These are phyloP conservation scores for Anableps anableps DNA, from an alignment of 2,797 vertebrate species.

Conservation along the genomic window DNA sequence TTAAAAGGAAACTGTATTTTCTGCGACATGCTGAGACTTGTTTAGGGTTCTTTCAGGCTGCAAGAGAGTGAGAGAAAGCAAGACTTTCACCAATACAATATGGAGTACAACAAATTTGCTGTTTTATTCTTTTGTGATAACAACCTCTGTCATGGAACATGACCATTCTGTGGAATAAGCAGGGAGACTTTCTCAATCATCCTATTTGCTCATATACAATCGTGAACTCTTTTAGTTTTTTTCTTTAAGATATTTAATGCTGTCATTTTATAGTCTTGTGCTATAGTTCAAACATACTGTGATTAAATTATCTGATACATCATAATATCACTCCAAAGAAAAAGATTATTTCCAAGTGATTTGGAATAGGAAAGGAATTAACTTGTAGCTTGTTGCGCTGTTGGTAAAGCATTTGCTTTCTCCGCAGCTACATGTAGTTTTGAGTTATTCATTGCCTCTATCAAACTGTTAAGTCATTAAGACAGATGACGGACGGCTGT, in stretches of 20 bases:
- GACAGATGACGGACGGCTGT: constrained; percentile 77
- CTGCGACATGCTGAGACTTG: background rate
- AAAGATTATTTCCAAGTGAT: constrained; percentile 15
- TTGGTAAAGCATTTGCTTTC: constrained; percentile 39
- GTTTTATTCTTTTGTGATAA: background rate
- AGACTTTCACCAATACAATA: background rate
- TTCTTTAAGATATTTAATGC: constrained; percentile 5
- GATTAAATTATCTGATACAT: constrained; percentile 25
- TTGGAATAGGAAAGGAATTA: constrained; percentile 22
- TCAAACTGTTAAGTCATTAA: constrained; percentile 75
- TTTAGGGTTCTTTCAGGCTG: background rate
- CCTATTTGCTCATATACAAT: background rate
- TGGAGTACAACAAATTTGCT: background rate
- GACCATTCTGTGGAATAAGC: background rate
- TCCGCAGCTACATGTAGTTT: constrained; percentile 57
- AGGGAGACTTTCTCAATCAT: background rate
- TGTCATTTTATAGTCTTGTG: background rate
- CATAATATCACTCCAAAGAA: constrained; percentile 14
- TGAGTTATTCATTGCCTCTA: constrained; percentile 63
- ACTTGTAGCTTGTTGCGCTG: constrained; percentile 33
- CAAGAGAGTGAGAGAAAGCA: background rate
- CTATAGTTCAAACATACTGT: background rate
- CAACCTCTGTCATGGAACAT: background rate
- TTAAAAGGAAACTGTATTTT: background rate
- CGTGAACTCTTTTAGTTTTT: background rate